Evolutionary conservation across 2,888 invertebrate species (phyloP), one percentile per base, ranked within the genome.

Genomic region (Thereva unica): DNA sequence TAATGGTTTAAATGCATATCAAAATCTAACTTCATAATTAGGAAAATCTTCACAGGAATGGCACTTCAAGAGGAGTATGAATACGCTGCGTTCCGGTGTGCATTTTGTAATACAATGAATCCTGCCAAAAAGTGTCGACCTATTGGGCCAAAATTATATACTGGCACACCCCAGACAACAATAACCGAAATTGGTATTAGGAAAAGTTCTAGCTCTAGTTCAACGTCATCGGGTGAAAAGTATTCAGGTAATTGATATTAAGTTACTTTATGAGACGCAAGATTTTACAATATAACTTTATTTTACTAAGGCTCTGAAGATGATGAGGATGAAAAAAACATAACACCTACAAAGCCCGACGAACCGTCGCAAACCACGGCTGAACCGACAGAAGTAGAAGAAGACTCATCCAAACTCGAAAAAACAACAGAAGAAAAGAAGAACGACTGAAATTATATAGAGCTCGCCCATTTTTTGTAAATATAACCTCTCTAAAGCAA

Each of bases 71-170:
- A 89, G 72, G 89, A 89, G 74, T 89, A 86, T 73, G 89, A 90
- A 69, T 91, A 85, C 76, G 82, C 87, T 70, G 92, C 92, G 53
- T 99, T 92, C 81, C 85, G 89, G 59, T 99, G 97, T 80, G 93
- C 93, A 73, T 97, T 95, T 82, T 97, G 97, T 80, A 89, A 87
- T 67, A 84, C 85, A 41, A 84, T 91, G 77, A 97, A 97, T 84
- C 90, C 92, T 37, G 91, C 97, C n/a, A 85, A 91, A 68, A 95
- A 95, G 77, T 88, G 91, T 76, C 86, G 91, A 42, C 95, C 93
- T 1, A 83, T 85, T 47, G 93, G 93, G 37, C 95, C 95, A 0
- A 76, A 80, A 38, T 75, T 85, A 3, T 67, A 69, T 3, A 64
- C 64, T n/a, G 10, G 6, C 6, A 40, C 64, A 10, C 50, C 63